Conservation (phyloP, 2,888 invertebrate species). For the Thalpophila matura region DNA sequence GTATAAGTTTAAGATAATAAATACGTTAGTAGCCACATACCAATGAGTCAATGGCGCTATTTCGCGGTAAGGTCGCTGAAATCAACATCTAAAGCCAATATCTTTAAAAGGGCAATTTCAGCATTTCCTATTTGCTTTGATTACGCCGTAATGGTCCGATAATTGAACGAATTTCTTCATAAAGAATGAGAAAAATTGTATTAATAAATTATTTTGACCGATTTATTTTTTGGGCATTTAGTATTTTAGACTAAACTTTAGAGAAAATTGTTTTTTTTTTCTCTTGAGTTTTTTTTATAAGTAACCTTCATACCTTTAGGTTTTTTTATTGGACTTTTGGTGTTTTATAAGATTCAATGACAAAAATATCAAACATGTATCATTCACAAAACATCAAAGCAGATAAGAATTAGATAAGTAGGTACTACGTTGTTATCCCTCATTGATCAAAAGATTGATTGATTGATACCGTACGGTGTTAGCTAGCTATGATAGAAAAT, state of each 20-base stretch:
- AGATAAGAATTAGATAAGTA: slow-evolving; percentile 18
- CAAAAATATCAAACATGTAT: not conserved
- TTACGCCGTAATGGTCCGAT: too few species aligned
- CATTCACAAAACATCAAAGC: slow-evolving; percentile 12
- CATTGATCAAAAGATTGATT: slow-evolving; percentile 28
- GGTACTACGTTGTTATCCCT: slow-evolving; percentile 7
- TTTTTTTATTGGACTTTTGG: not conserved
- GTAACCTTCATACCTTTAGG: too few species aligned
- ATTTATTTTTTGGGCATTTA: too few species aligned
- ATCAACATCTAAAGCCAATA: too few species aligned
- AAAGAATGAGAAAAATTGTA: too few species aligned
- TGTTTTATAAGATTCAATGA: not conserved
- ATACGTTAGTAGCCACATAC: not conserved
- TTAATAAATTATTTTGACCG: too few species aligned
- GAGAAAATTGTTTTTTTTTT: too few species aligned
- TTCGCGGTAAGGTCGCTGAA: slow-evolving; percentile 6
- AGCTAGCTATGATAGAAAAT: slow-evolving; percentile 7
- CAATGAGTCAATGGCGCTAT: not conserved
- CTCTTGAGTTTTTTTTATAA: too few species aligned
- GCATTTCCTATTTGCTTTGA: too few species aligned
- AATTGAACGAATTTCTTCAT: too few species aligned
- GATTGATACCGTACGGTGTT: slow-evolving; percentile 12
- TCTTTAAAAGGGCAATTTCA: too few species aligned
- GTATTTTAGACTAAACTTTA: too few species aligned
- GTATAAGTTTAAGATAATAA: not conserved